Percentiles rank a stretch among this genome's conserved stretches.
phyloP scores from a whole-genome alignment of 2,797 vertebrate genomes.

The Ciconia nigra region DNA sequence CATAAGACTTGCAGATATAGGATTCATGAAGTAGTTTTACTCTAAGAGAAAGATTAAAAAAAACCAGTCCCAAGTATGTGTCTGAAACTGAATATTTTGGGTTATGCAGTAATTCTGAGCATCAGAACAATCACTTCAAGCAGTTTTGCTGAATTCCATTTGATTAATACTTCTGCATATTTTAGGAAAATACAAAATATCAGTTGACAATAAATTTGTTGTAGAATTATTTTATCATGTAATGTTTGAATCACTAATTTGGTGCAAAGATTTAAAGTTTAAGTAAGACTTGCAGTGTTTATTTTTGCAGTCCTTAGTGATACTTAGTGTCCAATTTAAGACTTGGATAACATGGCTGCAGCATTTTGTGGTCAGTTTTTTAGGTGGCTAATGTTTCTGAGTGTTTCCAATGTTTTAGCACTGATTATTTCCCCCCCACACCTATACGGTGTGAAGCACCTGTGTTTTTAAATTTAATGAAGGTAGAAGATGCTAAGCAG shows the following conservation, averaged over 20 bases:
- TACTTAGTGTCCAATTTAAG: not conserved
- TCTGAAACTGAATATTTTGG: not conserved
- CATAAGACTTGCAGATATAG: not conserved
- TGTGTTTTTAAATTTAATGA: not conserved
- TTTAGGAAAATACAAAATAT: not conserved
- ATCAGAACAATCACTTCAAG: not conserved
- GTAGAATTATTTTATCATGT: not conserved
- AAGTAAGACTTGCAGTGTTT: not conserved
- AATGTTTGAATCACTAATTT: not conserved
- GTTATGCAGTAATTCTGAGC: not conserved
- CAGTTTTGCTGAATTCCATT: not conserved
- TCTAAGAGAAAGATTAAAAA: not conserved
- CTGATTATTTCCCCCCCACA: not conserved
- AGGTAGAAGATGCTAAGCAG: not conserved
- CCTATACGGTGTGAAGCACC: fast-evolving
- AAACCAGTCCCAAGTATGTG: not conserved
- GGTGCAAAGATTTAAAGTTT: not conserved
- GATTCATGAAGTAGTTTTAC: not conserved
- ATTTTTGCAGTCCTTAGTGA: not conserved
- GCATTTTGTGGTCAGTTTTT: not conserved
- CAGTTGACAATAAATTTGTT: not conserved
- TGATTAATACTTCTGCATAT: not conserved
- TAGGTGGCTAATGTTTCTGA: not conserved
- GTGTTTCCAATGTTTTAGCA: not conserved
- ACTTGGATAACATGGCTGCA: not conserved